A percentile compares a stretch with the other conserved stretches of the same genome.
phyloP scores from a whole-genome alignment of 2,797 vertebrate genomes.

The Sebastes oblongus region DNA sequence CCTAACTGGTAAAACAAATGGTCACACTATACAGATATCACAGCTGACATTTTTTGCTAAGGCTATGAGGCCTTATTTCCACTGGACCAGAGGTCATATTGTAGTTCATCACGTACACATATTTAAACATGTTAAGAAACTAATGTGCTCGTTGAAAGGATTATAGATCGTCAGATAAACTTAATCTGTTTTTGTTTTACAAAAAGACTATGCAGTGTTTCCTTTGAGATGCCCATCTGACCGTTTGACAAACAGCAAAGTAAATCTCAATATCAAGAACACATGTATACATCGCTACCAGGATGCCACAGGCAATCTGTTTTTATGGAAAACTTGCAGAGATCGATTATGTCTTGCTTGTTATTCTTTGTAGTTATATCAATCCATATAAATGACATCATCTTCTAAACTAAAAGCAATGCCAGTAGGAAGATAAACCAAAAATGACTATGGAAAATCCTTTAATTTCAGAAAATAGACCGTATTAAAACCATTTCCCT shows the following conservation, averaged over 20 bases:
- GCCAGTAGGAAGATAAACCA: slow-evolving; percentile 1
- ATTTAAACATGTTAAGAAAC: background rate
- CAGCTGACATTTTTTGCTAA: background rate
- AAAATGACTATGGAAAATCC: slow-evolving; percentile 4
- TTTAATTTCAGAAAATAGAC: slow-evolving; percentile 12
- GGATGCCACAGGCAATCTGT: background rate
- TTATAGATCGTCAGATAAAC: background rate
- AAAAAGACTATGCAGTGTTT: background rate
- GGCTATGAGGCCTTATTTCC: background rate
- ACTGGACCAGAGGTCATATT: background rate
- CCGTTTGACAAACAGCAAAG: background rate
- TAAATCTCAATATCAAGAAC: slow-evolving; percentile 11
- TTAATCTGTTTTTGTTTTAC: background rate
- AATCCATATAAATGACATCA: slow-evolving; percentile 12
- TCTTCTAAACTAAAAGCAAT: slow-evolving; percentile 7
- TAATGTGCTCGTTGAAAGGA: background rate
- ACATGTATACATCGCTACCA: background rate
- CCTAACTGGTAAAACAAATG: background rate
- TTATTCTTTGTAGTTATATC: slow-evolving; percentile 12
- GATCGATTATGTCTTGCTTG: background rate
- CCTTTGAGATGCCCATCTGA: background rate
- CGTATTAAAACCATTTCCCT: background rate
- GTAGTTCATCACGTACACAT: background rate
- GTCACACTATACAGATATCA: background rate
- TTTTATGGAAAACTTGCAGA: background rate